Base-by-base conservation (phyloP, 2,888 invertebrate genomes). In the Hirtodrosophila cameraria region DNA sequence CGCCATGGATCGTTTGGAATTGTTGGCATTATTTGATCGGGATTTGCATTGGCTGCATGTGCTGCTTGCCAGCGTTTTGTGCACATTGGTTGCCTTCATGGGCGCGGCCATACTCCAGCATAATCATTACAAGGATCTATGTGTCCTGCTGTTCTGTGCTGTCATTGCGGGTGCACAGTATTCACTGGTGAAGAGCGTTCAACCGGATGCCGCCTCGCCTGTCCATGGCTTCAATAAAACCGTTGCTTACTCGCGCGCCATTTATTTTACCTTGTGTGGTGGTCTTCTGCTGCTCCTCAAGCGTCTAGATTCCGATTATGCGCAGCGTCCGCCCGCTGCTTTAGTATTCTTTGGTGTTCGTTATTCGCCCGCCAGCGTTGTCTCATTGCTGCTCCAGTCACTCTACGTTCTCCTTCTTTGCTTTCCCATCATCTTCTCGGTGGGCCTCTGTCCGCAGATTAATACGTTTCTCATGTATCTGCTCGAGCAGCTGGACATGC, bases 131-230 rank as follows among this genome's bases (percentile, higher is more conserved):
- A 94, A 94, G 81, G 99, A 99, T 90, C 93, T 99, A 49, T 96
- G 95, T 84, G 96, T 98, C 11, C 97, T 99, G 90, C 92, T 98
- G 88, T 97, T 99, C 91, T 99, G 99, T 91, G 96, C 98, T 81
- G 97, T 99, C n/a, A 97, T 99, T 82, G 99, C 99, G 0, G 96
- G 98, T 11, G 97, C 98, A 87, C 99, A 99, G 91, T 99, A 99
- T 91, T 98, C 98, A 0, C 92, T 99, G 72, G 91, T 99, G 69
- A 99, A 99, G 92, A 98, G 98, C 75, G 99, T 99, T 1, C 99
- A 99, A 88, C 99, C 99, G 0, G 99, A 99, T 91, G 98, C 99
- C 0, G 96, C 99, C 0, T 99, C 99, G 1, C 99, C 99, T 0
- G 98, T 98, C 30, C 99, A 99, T 90, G 99, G 99, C 8, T 99